Evolutionary conservation across 1,140 invertebrate species (phyloP).

Genomic region (Drosophila sulfurigaster): DNA sequence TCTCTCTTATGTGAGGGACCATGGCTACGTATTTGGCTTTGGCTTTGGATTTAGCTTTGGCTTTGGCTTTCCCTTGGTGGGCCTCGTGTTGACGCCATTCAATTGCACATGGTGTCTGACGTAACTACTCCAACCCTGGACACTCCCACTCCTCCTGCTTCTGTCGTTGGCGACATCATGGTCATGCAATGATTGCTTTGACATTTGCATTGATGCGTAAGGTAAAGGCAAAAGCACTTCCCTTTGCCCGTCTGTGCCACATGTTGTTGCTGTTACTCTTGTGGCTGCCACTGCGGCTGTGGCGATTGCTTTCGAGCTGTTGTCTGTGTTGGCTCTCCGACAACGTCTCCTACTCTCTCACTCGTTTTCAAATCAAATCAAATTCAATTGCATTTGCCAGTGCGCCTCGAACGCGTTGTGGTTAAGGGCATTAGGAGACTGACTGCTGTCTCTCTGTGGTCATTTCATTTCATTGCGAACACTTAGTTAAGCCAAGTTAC

Average conservation of each 20-base stretch:
- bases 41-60: conserved; percentile 16
- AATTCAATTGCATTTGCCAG: conserved; percentile 32
- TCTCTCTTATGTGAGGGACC: conserved; percentile 14
- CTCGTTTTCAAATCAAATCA: conserved; percentile 29
- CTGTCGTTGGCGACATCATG: conserved; percentile 24
- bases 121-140: not conserved
- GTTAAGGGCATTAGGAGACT: not conserved
- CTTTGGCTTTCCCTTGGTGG: conserved; percentile 6
- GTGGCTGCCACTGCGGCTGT: conserved; percentile 5
- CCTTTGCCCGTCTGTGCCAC: not conserved
- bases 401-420: conserved; percentile 8
- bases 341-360: conserved; percentile 6
- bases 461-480: not conserved
- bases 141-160: not conserved
- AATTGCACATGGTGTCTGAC: conserved; percentile 49
- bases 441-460: not conserved
- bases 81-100: conserved; percentile 58
- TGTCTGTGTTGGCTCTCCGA: conserved; percentile 9
- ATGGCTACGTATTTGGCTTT: conserved; percentile 21
- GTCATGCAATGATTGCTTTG: conserved; percentile 66
- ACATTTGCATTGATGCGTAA: conserved; percentile 60
- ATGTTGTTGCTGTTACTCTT: conserved; percentile 9
- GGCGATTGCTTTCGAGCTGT: conserved; percentile 12
- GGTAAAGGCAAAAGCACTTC: conserved; percentile 13
- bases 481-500: not conserved